Evolutionary conservation across 2,113 vertebrate genomes (phyloP).

Genomic region (Capricornis sumatraensis): DNA sequence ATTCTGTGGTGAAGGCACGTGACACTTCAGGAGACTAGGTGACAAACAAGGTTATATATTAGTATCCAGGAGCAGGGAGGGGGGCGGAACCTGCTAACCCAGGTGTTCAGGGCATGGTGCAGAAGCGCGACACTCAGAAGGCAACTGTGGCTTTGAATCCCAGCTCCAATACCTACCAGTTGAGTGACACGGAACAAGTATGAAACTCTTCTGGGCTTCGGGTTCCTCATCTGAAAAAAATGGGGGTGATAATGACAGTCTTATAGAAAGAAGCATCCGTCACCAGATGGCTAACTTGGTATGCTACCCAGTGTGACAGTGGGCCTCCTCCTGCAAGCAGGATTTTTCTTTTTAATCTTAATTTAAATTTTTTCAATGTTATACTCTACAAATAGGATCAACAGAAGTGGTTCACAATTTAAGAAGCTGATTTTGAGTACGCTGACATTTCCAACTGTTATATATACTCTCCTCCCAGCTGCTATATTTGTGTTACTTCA

Average conservation of each 20-base stretch:
- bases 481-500: constrained; percentile 51
- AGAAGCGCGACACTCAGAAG: not conserved
- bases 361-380: not conserved
- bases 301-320: no score
- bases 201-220: not conserved
- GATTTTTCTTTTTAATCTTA: constrained; percentile 30
- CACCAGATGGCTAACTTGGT: not conserved
- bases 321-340: not conserved
- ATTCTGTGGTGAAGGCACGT: not conserved
- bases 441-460: constrained; percentile 65
- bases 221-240: not conserved
- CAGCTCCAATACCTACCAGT: not conserved
- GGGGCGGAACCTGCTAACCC: not conserved
- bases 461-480: constrained; percentile 40
- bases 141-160: not conserved
- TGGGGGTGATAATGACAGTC: not conserved
- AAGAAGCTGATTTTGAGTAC: constrained; percentile 43
- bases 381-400: constrained; percentile 62
- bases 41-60: not conserved
- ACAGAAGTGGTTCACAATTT: constrained; percentile 63
- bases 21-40: not conserved
- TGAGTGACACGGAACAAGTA: not conserved
- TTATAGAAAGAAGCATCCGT: not conserved
- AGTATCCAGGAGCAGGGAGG: rapidly evolving
- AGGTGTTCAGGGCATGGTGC: not conserved